A percentile compares a stretch with the other conserved stretches of the same genome.
phyloP scores from a whole-genome alignment of 2,888 invertebrate species.

The Stenolophus ochropezus region DNA sequence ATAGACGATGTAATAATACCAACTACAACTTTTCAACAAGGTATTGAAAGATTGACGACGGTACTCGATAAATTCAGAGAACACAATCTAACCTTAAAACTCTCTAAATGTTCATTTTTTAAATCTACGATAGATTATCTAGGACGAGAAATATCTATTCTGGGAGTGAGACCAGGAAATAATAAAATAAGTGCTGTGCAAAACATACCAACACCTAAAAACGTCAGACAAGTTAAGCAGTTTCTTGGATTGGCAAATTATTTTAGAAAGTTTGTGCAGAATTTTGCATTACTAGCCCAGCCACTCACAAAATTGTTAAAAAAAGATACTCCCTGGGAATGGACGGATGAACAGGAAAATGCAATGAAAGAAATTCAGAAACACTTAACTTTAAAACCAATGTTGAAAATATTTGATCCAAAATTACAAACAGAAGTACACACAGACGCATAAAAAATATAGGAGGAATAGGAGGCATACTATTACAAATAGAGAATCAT shows the following conservation, averaged over 20 bases:
- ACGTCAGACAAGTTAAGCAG: slow-evolving; percentile 63
- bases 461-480: slow-evolving; percentile 65
- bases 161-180: not conserved
- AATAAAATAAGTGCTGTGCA: not conserved
- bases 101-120: not conserved
- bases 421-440: slow-evolving; percentile 65
- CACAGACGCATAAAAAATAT: slow-evolving; percentile 66
- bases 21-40: too few relatives aligned
- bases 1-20: slow-evolving; percentile 63
- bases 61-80: not conserved
- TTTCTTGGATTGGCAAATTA: slow-evolving; percentile 66
- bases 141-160: not conserved
- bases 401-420: slow-evolving; percentile 41
- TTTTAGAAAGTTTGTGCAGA: slow-evolving; percentile 65
- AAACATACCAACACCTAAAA: not conserved
- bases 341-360: slow-evolving; percentile 57
- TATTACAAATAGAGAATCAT: slow-evolving; percentile 64
- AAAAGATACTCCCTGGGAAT: slow-evolving; percentile 59
- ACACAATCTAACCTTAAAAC: not conserved
- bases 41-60: too few relatives aligned
- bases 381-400: slow-evolving; percentile 17
- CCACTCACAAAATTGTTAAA: slow-evolving; percentile 60
- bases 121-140: not conserved
- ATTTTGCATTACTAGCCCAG: slow-evolving; percentile 63
- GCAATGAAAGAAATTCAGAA: slow-evolving; percentile 60